Evolutionary conservation across 1,140 invertebrate species (phyloP).

Genomic region (Drosophila triauraria): DNA sequence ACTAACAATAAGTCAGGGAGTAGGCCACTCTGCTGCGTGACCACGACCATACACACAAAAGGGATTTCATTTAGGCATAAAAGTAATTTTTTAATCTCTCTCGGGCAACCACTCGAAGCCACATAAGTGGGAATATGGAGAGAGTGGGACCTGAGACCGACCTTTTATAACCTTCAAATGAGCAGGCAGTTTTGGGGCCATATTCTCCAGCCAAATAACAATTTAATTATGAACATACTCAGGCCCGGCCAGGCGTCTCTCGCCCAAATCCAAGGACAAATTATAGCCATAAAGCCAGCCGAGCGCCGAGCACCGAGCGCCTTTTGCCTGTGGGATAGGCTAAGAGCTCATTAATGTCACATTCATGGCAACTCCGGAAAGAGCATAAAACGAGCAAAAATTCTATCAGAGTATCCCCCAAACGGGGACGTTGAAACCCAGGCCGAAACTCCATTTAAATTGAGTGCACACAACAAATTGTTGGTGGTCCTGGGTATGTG

Average conservation of each 20-base stretch:
- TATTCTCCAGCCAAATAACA: conserved; percentile 62
- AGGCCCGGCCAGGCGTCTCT: conserved; percentile 1
- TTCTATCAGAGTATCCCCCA: conserved; percentile 62
- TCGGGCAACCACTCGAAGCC: conserved; percentile 26
- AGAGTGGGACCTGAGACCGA: conserved; percentile 24
- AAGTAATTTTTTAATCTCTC: conserved; percentile 64
- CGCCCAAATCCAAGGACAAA: conserved; percentile 71
- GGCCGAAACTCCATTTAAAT: conserved; percentile 63
- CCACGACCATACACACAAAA: conserved; percentile 15
- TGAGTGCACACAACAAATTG: conserved; percentile 64
- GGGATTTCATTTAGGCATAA: conserved; percentile 47
- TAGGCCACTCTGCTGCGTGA: conserved; percentile 21
- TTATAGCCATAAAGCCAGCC: conserved; percentile 69
- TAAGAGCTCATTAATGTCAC: conserved; percentile 80
- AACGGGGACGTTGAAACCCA: conserved; percentile 6
- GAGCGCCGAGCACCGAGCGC: conserved; percentile 7
- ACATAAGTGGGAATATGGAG: conserved; percentile 34
- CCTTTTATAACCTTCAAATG: conserved; percentile 78
- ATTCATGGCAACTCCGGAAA: conserved; percentile 68
- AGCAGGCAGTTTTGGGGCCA: conserved; percentile 58
- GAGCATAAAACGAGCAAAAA: conserved; percentile 71
- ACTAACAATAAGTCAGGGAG: conserved; percentile 6
- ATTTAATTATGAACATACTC: conserved; percentile 74
- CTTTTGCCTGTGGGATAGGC: conserved; percentile 72
- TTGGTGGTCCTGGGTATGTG: conserved; percentile 19